Base-by-base conservation (phyloP, 2,113 vertebrate genomes). In the Cynocephalus volans region DNA sequence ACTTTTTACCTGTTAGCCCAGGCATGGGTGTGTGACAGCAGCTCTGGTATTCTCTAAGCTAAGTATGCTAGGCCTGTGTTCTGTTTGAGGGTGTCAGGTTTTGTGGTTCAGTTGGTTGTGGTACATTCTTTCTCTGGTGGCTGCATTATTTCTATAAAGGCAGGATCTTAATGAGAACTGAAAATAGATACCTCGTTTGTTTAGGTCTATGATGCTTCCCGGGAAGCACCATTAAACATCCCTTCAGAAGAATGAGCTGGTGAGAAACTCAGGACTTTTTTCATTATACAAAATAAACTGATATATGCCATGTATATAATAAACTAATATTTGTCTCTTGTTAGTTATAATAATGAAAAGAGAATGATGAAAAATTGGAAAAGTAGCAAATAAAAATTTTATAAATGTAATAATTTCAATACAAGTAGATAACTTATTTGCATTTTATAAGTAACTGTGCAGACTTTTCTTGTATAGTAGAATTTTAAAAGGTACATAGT, bases 301-400 rank as follows among this genome's bases (percentile, higher is more conserved):
- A 24, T 50, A 31, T 23, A 33, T 15, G 17, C 11, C 28, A 15
- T 14, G 0, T 36, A 31, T 31, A 45, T 41, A 82, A 77, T 54
- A 90, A 96, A 24, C 10, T 33, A 13, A 54, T 48, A 67, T 52
- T 92, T 92, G 77, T n/a, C 12, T 75, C 41, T 69, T 48, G 21
- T 67, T 91, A 10, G 5, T 24, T 75, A 50, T 14, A 28, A n/a
- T n/a, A 73, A 84, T 33, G 4, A 75, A 79, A 87, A 50, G 36
- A 85, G 13, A 33, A 70, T 2, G 54, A 62, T 62, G 56, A 2
- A 79, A 88, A 88, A 56, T 65, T 19, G 88, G 24, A 14, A 80
- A 88, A 88, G 1, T 28, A 31, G 50, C 58, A 41, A 93, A 80
- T 62, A 5, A 84, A 86, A 84, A 28, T 4, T 19, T 58, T 92